phyloP scores from a whole-genome alignment of 2,888 invertebrate genomes.

The Theodoxus fluviatilis region DNA sequence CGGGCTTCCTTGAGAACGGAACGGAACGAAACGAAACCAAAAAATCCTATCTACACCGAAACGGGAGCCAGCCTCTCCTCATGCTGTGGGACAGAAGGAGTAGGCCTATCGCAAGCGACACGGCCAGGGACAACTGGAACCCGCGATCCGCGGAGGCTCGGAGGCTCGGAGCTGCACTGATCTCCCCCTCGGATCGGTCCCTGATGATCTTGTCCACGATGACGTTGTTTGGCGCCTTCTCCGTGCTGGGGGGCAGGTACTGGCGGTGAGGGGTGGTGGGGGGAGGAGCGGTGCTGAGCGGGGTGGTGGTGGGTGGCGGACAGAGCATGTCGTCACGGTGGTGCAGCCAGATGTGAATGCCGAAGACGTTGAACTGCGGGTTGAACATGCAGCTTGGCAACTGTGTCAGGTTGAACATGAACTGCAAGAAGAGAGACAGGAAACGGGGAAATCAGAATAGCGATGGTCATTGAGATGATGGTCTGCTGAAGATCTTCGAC shows the following conservation, averaged over 20 bases:
- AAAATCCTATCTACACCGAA: too few relatives aligned
- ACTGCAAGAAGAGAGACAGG: slow-evolving; percentile 42
- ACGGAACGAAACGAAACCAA: too few relatives aligned
- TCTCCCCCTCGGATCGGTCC: slow-evolving; percentile 13
- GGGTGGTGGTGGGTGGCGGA: slow-evolving; percentile 25
- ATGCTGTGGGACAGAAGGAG: too few relatives aligned
- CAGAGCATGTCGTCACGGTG: slow-evolving; percentile 41
- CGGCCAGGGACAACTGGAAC: too few relatives aligned
- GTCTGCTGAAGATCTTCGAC: too few relatives aligned
- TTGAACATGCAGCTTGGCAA: slow-evolving; percentile 55
- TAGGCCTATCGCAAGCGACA: too few relatives aligned
- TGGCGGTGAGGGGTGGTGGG: slow-evolving; percentile 22
- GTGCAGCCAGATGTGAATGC: slow-evolving; percentile 53
- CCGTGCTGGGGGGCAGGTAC: slow-evolving; percentile 25
- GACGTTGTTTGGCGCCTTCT: slow-evolving; percentile 28
- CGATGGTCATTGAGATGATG: too few relatives aligned
- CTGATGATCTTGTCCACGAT: slow-evolving; percentile 35
- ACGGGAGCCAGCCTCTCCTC: too few relatives aligned
- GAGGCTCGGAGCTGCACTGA: not conserved
- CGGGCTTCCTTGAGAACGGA: too few relatives aligned
- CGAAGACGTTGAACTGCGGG: slow-evolving; percentile 50
- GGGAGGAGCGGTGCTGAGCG: slow-evolving; percentile 26
- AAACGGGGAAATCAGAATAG: too few relatives aligned
- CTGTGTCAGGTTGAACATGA: slow-evolving; percentile 46
- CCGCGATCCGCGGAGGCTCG: too few relatives aligned